Evolutionary conservation across 2,113 vertebrate genomes (phyloP), one percentile per base, ranked within the genome.

Genomic region (Pelmatolapia mariae): DNA sequence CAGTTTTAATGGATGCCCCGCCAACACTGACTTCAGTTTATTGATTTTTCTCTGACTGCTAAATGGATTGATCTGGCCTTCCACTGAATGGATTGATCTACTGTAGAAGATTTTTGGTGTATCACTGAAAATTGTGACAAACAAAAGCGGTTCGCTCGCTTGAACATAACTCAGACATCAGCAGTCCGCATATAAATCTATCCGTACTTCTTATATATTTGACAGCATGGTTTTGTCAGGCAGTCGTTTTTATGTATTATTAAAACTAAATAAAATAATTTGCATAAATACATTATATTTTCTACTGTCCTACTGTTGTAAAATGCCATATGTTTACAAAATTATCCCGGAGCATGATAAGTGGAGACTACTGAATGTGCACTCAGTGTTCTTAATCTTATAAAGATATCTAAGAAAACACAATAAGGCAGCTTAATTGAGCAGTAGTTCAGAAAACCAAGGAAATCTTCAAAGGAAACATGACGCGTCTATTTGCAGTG

Each of bases 11-110:
- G 68, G 83, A 81, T 19, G 33, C 80, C 73, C 52, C 16, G 83
- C 84, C 76, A 86, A 59, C 79, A 82, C 54, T 19, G 80, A 84
- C 86, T 80, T 86, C 61, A 87, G 40, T 78, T 85, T 73, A 92
- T 89, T 89, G 89, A 93, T 82, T 86, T 83, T 68, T 12, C 63
- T 88, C 80, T 81, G 79, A 87, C 85, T 86, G 73, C 85, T 85
- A 82, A 89, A 85, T 81, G 22, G 47, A 92, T 53, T 66, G 78
- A 87, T 90, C 76, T 54, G 61, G 52, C 40, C 50, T 36, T 57
- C 63, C 19, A 36, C 73, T 86, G 79, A 76, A 83, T 11, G 2
- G 45, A 81, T 85, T 82, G 47, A 87, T 89, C 56, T 88, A 68
- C 63, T 68, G 33, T 68, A 31, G 15, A 84, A 53, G 54, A 85